Evolutionary conservation across 2,113 vertebrate species (phyloP).

Genomic region (Ciconia maguari): DNA sequence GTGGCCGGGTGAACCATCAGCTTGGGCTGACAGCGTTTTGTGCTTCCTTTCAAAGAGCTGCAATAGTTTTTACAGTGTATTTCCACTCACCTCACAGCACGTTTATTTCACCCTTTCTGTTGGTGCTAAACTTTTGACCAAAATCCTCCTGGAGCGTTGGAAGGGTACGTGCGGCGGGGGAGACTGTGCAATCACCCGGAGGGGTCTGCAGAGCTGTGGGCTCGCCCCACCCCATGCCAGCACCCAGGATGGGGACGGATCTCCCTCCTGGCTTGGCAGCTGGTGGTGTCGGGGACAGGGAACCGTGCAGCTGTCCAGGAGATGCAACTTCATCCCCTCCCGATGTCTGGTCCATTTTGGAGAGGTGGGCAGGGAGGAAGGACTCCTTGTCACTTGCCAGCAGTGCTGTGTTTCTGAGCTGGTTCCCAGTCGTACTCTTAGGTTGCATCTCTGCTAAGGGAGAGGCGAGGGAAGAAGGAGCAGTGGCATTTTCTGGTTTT

Average conservation of each 20-base stretch:
- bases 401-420: not conserved
- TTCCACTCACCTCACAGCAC: not conserved
- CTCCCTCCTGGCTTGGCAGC: not conserved
- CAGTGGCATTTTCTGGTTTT: not conserved
- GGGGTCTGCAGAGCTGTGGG: not conserved
- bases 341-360: not conserved
- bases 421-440: not conserved
- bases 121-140: slow-evolving; percentile 20
- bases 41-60: not conserved
- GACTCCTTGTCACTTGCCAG: not conserved
- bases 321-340: not conserved
- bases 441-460: not conserved
- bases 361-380: not conserved
- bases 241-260: not conserved
- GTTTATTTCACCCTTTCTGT: not conserved
- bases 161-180: not conserved
- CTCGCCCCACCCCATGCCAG: not conserved
- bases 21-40: not conserved
- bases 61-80: not conserved
- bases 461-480: not conserved
- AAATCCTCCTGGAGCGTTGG: not conserved
- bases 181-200: not conserved
- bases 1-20: not conserved
- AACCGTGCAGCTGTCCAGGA: not conserved
- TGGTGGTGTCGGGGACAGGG: not conserved